Evolutionary conservation across 2,113 vertebrate genomes (phyloP), one percentile per base, ranked within the genome.

Genomic region (Tinamus guttatus): DNA sequence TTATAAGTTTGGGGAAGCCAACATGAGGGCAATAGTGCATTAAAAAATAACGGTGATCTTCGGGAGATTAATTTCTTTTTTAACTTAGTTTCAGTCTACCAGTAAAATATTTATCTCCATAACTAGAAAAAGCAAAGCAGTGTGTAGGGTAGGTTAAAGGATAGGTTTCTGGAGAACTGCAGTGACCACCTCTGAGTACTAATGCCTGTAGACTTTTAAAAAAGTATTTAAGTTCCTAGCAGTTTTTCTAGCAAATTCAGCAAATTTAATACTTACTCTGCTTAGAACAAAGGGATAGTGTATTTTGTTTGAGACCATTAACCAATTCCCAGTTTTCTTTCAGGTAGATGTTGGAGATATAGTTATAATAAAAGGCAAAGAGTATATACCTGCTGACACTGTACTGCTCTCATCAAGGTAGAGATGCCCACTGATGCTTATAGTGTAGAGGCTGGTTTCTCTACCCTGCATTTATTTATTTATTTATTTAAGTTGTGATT

Each of bases 321-420:
- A 98, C 98, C 98, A 93, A 98, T 99, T 98, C 99, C 98, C 96
- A 98, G 98, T 99, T 98, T 99, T 99, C 98, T 98, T 99, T 98
- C 99, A 99, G 99, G 98, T 99, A 98, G 98, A 99, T 98, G 99
- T 99, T 98, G 99, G 99, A 98, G 99, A 99, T 98, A 98, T 99
- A 99, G 97, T 99, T 99, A 99, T 98, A 99, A 98, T 99, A 99
- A 99, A 99, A 98, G 98, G 98, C 98, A 98, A 98, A 98, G 99
- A 99, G 98, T 99, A 98, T 97, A 98, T 99, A 98, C 99, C 99
- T 98, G 99, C 99, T 98, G 99, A 99, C 98, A 98, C 98, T 98
- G 98, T 99, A 98, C 98, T 99, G 98, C 99, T 99, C 94, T 99
- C 99, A 93, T 99, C 99, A 99, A 99, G 99, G 99, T 99, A 99